Conservation (phyloP, 2,797 vertebrate species). For the Lacerta agilis region DNA sequence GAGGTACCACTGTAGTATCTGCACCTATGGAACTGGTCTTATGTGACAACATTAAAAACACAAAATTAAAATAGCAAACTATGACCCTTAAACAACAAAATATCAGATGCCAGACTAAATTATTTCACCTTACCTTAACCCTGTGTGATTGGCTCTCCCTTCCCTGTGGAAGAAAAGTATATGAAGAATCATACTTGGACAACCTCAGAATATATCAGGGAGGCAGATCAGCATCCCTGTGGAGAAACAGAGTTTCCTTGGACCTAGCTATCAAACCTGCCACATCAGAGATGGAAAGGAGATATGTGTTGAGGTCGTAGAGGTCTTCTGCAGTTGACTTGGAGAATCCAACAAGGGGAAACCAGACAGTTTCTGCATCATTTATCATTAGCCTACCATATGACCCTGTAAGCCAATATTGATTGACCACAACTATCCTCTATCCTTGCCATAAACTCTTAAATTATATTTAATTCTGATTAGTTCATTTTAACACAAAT, state of each 20-base stretch:
- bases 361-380: background rate
- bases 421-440: background rate
- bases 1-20: background rate
- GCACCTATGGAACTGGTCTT: background rate
- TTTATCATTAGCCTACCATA: slow-evolving; percentile 1
- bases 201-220: background rate
- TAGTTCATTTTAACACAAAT: background rate
- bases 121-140: no score
- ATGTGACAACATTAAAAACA: background rate
- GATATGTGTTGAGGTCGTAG: background rate
- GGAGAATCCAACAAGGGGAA: background rate
- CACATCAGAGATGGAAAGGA: background rate
- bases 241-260: background rate
- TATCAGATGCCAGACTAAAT: background rate
- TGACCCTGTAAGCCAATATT: background rate
- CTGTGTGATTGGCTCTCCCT: background rate
- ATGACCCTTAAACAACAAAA: background rate
- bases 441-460: background rate
- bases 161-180: background rate
- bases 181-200: background rate
- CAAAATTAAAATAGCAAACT: background rate
- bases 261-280: background rate
- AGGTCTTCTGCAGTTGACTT: background rate
- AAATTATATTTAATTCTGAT: background rate
- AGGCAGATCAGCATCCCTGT: no score